Evolutionary conservation across 2,113 vertebrate genomes (phyloP), one percentile per base, ranked within the genome.

Genomic region (Plecturocebus donacophilus): DNA sequence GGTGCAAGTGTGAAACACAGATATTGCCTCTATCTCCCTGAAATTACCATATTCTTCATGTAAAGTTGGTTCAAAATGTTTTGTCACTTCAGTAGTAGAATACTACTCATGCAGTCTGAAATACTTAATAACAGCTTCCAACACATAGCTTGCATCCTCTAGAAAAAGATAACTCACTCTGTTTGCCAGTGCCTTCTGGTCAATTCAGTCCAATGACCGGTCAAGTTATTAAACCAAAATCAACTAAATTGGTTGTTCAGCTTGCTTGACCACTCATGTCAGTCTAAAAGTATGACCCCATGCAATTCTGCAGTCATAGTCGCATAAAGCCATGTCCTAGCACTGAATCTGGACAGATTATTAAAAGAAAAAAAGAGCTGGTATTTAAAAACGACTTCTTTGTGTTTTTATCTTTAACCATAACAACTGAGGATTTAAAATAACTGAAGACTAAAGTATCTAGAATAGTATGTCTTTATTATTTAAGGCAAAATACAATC

Each of bases 191-290:
- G 73, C 79, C 95, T 87, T 87, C 94, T 79, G 96, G 90, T 82
- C 75, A 87, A 16, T n/a, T 91, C 81, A 73, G 52, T 71, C 49
- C 94, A 54, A n/a, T 68, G 52, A 27, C 21, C 82, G 75, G n/a
- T 96, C 83, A 96, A 73, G 42, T 76, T 42, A 49, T 54, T 56
- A 21, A 54, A 82, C 58, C 30, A 87, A 94, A 96, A 96, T 96
- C 75, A 61, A 52, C 32, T 87, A 87, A 95, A 91, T 92, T 92
- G 87, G 92, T 64, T 68, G 13, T 87, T 91, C 35, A 38, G n/a
- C 25, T 94, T 94, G 93, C 91, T 97, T 32, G 30, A 83, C 17
- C 8, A 16, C 38, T 93, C 83, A 56, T 11, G 38, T 94, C 96
- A 96, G 5, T 84, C 47, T 92, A 14, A 70, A 81, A 83, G 47